A percentile compares a stretch with the other conserved stretches of the same genome.
phyloP scores from a whole-genome alignment of 2,888 invertebrate species.

The Drosophila neotestacea region DNA sequence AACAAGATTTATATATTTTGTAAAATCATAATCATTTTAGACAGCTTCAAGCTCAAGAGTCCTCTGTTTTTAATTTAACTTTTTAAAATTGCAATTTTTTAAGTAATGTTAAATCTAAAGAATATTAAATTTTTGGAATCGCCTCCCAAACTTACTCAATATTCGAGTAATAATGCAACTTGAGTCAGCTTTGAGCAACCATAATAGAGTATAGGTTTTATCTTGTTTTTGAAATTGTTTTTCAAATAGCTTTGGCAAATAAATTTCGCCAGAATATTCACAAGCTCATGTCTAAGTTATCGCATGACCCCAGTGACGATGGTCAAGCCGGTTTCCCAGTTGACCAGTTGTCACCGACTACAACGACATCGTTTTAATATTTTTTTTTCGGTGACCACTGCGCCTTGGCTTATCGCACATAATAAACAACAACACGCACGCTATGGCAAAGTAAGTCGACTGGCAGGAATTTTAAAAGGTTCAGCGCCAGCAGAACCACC shows the following conservation, averaged over 20 bases:
- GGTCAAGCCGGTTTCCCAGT: slow-evolving; percentile 66
- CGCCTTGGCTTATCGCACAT: slow-evolving; percentile 70
- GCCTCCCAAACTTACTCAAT: no score
- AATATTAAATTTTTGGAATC: no score
- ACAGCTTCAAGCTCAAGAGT: no score
- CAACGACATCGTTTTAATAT: slow-evolving; percentile 66
- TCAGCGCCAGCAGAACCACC: slow-evolving; percentile 69
- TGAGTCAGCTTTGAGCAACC: not conserved
- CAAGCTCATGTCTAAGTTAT: slow-evolving; percentile 27
- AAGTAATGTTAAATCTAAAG: no score
- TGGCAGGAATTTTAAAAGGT: slow-evolving; percentile 84
- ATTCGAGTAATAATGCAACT: not conserved
- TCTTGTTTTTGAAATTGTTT: slow-evolving; percentile 22
- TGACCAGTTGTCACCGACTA: slow-evolving; percentile 40
- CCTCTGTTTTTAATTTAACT: no score
- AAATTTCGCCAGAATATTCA: slow-evolving; percentile 30
- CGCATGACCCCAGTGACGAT: slow-evolving; percentile 57
- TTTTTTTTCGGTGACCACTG: slow-evolving; percentile 52
- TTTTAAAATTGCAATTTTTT: no score
- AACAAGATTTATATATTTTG: no score
- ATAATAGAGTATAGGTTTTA: slow-evolving; percentile 8
- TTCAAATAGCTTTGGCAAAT: slow-evolving; percentile 19
- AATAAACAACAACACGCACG: slow-evolving; percentile 78
- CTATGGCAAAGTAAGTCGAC: slow-evolving; percentile 61
- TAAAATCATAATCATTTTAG: no score